phyloP scores from a whole-genome alignment of 2,888 invertebrate species.

The Sesamia inferens region DNA sequence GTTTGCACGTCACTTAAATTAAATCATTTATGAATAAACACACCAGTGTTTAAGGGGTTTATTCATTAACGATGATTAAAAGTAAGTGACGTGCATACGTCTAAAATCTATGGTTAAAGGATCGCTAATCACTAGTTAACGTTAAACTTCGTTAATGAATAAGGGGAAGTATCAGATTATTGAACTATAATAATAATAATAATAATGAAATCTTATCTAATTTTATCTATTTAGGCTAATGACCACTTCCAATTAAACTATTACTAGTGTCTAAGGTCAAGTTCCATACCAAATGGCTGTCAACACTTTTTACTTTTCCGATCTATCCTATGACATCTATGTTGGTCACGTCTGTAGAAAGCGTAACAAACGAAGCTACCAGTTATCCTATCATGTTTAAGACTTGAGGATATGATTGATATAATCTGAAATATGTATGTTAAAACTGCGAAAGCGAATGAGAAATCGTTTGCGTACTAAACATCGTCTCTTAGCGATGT shows the following conservation, averaged over 20 bases:
- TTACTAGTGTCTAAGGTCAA: constrained; percentile 10
- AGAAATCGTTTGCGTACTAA: constrained; percentile 2
- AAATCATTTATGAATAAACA: too few species aligned
- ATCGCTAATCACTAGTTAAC: too few species aligned
- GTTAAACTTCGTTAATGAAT: too few species aligned
- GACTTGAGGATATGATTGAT: constrained; percentile 38
- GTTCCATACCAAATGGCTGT: constrained; percentile 13
- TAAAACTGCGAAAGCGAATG: background rate
- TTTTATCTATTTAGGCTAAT: constrained; percentile 21
- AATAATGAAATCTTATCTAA: too few species aligned
- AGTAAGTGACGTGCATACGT: too few species aligned
- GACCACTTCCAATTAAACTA: background rate
- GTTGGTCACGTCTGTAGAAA: constrained; percentile 38
- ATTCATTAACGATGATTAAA: too few species aligned
- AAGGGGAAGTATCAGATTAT: background rate
- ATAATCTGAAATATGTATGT: constrained; percentile 21
- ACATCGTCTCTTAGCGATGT: background rate
- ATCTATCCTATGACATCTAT: constrained; percentile 28
- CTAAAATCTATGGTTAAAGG: too few species aligned
- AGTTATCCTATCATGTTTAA: constrained; percentile 39
- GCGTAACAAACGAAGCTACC: constrained; percentile 23
- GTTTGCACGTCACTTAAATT: too few species aligned
- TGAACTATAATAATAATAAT: too few species aligned
- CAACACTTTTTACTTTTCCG: constrained; percentile 8
- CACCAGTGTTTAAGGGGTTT: too few species aligned